Evolutionary conservation across 2,113 vertebrate species (phyloP).

Genomic region (Pollachius pollachius): DNA sequence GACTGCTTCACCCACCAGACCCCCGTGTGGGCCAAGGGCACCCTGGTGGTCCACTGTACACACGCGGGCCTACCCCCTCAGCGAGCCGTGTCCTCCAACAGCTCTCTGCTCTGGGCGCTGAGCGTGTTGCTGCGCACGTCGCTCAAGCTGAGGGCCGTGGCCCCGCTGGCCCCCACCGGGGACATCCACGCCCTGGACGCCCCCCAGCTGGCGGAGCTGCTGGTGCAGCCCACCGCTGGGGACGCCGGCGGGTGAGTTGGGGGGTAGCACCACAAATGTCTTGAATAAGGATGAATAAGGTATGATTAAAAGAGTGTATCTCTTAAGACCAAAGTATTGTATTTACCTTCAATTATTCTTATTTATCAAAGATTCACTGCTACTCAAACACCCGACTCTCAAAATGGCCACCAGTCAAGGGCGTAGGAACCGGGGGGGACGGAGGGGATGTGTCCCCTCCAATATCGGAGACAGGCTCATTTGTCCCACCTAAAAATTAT

Average conservation of each 20-base stretch:
- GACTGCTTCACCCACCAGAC: slow-evolving; percentile 72
- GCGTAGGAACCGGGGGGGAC: no score
- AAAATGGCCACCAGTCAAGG: no score
- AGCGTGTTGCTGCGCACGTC: slow-evolving; percentile 75
- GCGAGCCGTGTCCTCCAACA: slow-evolving; percentile 53
- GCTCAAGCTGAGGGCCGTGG: slow-evolving; percentile 69
- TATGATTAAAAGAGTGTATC: not conserved
- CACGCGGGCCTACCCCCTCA: slow-evolving; percentile 47
- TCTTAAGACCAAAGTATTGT: no score
- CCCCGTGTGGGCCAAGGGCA: slow-evolving; percentile 66
- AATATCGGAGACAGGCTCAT: no score
- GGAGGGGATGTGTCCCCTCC: no score
- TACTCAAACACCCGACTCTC: no score
- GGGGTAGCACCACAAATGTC: not conserved
- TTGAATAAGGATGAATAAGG: not conserved
- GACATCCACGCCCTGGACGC: slow-evolving; percentile 55
- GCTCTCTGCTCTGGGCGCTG: slow-evolving; percentile 73
- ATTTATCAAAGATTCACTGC: no score
- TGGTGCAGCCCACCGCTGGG: slow-evolving; percentile 31
- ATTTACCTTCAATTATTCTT: no score
- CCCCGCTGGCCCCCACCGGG: slow-evolving; percentile 41
- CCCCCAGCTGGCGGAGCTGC: slow-evolving; percentile 55
- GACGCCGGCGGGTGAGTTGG: slow-evolving; percentile 63
- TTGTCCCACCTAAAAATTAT: no score
- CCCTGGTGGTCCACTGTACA: slow-evolving; percentile 73